Percentiles rank a stretch among this genome's conserved stretches.
Evolutionary conservation across 2,888 invertebrate genomes (phyloP).

Genomic region (Allolobophora icterica): DNA sequence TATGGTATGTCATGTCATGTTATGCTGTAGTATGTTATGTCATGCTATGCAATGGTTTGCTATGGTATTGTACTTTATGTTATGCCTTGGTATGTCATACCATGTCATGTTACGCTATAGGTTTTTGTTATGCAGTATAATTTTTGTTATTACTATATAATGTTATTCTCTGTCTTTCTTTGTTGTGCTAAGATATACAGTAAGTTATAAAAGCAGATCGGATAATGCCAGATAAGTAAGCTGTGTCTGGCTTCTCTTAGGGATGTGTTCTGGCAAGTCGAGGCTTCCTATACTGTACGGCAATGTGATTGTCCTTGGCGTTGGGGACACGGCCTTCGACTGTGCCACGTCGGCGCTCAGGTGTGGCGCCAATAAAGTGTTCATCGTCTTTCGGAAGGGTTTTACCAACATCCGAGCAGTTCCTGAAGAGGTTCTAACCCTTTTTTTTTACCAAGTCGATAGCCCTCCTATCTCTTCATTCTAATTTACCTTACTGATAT

Average conservation of each 20-base stretch:
- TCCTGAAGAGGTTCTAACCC: conserved; percentile 83
- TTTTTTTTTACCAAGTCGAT: too few relatives aligned
- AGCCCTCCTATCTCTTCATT: neutral
- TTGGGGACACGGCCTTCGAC: conserved; percentile 98
- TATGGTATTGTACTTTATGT: too few relatives aligned
- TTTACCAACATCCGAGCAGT: conserved; percentile 93
- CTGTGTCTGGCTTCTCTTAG: conserved; percentile 61
- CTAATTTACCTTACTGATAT: neutral
- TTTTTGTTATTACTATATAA: too few relatives aligned
- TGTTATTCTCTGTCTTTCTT: neutral
- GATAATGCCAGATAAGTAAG: neutral
- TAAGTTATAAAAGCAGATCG: neutral
- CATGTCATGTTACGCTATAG: too few relatives aligned
- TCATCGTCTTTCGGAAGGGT: conserved; percentile 91
- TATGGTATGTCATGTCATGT: too few relatives aligned
- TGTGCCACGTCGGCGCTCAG: conserved; percentile 95
- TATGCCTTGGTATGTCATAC: too few relatives aligned
- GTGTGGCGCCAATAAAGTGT: conserved; percentile 91
- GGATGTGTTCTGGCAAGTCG: conserved; percentile 79
- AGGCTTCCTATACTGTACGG: conserved; percentile 79
- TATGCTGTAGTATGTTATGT: too few relatives aligned
- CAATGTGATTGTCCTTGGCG: conserved; percentile 88
- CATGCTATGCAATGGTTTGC: too few relatives aligned
- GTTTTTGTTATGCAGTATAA: too few relatives aligned
- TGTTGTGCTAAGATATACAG: neutral